These are phyloP conservation scores for Acholoe squamosa DNA, from an alignment of 2,888 invertebrate species.

Conservation along the genomic window DNA sequence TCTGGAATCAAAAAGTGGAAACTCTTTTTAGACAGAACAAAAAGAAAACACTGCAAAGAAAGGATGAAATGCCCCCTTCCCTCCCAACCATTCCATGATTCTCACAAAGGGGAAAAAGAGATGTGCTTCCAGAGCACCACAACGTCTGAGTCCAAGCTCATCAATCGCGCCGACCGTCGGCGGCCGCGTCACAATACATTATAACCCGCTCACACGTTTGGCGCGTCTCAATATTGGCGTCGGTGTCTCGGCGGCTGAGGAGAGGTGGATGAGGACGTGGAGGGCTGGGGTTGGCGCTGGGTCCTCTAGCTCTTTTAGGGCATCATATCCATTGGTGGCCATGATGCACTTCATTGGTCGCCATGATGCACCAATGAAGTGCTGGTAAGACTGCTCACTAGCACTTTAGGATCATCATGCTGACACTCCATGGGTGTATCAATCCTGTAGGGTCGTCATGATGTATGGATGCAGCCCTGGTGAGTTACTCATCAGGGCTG, in stretches of 20 bases:
- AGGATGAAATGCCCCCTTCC: neutral
- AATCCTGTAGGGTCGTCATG: too few relatives aligned
- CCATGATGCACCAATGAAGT: too few relatives aligned
- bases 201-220: constrained; percentile 45
- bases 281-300: neutral
- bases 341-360: neutral
- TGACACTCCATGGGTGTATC: too few relatives aligned
- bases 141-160: neutral
- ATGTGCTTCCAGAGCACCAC: neutral
- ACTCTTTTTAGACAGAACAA: neutral
- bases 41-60: neutral
- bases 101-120: neutral
- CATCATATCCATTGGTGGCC: too few relatives aligned
- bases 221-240: constrained; percentile 47
- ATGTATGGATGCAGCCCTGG: too few relatives aligned
- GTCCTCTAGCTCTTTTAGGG: too few relatives aligned
- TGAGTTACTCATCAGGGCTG: too few relatives aligned
- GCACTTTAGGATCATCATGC: too few relatives aligned
- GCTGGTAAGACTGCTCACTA: too few relatives aligned
- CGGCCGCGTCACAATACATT: constrained; percentile 48
- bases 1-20: neutral
- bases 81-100: too few relatives aligned
- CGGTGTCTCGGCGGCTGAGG: neutral
- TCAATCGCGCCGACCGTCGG: neutral
- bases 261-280: neutral